Conservation (phyloP, 64 coral and sea anemone species). For the Montipora foliosa region DNA sequence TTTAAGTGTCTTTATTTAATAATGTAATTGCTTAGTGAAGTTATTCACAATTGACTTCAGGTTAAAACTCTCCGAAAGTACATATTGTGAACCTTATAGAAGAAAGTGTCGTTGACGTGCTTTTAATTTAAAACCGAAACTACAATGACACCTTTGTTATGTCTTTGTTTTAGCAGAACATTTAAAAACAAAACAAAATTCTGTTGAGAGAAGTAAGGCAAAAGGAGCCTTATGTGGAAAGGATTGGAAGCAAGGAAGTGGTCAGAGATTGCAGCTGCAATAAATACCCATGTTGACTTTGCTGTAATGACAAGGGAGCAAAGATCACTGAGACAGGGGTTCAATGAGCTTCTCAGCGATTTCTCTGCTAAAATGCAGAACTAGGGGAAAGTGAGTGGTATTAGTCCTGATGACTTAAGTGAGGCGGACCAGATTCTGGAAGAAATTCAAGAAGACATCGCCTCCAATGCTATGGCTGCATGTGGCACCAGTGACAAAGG, state of each 20-base stretch:
- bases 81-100: not conserved
- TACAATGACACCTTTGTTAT: not conserved
- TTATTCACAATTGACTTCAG: not conserved
- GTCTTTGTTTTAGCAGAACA: not conserved
- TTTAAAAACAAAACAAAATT: conserved; percentile 13
- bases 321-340: not conserved
- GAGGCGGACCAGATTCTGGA: not conserved
- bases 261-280: conserved; percentile 22
- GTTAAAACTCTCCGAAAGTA: not conserved
- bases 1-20: too few relatives aligned
- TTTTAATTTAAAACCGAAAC: not conserved
- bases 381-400: not conserved
- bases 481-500: not conserved
- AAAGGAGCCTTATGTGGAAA: not conserved
- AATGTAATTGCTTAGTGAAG: not conserved
- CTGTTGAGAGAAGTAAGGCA: conserved; percentile 44
- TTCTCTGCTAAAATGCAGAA: not conserved
- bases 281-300: conserved; percentile 3
- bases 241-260: conserved; percentile 42
- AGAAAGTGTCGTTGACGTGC: not conserved
- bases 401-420: not conserved
- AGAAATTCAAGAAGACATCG: not conserved
- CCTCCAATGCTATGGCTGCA: not conserved
- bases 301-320: not conserved
- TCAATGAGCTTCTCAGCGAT: not conserved